Conservation (phyloP, 2,888 invertebrate species). For the Aethes cnicana region DNA sequence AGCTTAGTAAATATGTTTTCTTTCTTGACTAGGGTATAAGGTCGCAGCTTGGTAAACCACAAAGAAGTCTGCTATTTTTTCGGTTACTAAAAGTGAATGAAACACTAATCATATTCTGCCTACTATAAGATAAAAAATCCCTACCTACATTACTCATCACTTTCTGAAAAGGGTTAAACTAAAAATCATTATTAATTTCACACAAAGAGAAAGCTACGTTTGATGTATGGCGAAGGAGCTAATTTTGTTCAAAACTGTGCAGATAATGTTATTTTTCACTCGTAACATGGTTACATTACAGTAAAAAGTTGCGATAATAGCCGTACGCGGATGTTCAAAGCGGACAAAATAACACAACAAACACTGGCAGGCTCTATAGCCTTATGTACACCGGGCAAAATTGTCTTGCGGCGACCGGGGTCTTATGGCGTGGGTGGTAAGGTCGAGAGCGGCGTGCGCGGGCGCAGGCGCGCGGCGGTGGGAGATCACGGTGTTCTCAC, state of each 20-base stretch:
- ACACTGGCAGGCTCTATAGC: conserved; percentile 61
- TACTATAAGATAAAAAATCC: no score
- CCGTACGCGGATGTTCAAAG: conserved; percentile 71
- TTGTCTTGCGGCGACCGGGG: conserved; percentile 14
- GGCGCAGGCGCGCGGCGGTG: conserved; percentile 30
- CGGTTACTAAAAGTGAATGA: no score
- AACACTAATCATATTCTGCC: no score
- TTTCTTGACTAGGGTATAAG: no score
- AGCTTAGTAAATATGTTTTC: no score
- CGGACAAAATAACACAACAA: conserved; percentile 78
- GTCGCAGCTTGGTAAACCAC: no score
- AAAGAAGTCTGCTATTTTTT: no score
- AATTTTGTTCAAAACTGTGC: not conserved
- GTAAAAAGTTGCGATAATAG: conserved; percentile 72
- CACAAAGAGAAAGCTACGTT: no score
- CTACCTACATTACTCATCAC: no score
- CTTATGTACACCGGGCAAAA: conserved; percentile 43
- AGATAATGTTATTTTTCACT: conserved; percentile 2
- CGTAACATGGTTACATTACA: conserved; percentile 50
- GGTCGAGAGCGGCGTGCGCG: conserved; percentile 26
- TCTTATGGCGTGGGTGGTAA: conserved; percentile 27
- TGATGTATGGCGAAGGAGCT: no score
- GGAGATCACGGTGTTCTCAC: conserved; percentile 72
- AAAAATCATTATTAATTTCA: no score
- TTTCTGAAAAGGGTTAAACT: no score